Base-by-base conservation (phyloP, 2,113 vertebrate genomes). In the Aldabrachelys gigantea region DNA sequence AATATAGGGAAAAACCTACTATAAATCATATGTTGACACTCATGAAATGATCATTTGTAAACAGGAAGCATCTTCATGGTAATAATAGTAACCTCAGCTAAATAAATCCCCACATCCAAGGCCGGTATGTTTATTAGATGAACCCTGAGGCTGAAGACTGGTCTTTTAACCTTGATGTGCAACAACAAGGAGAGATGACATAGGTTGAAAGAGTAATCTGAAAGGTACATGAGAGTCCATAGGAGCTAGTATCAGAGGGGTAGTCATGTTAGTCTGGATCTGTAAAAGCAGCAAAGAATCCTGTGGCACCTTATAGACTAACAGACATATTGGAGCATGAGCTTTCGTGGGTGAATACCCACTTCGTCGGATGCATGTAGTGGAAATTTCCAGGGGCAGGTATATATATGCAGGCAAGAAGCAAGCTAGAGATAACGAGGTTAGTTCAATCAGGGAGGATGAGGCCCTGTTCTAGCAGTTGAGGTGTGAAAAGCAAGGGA, bases 161-260 rank as follows among this genome's bases (percentile, higher is more conserved):
- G 31, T 89, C 27, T 93, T 91, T 89, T 94, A 92, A 84, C 91
- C 87, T 85, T 95, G 59, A 94, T 86, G 89, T 93, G 91, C n/a
- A 87, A 21, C 35, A 79, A 41, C 19, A 38, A 89, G 84, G 21
- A 83, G 94, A 92, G 84, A 22, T 80, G 75, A 65, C 80, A 94
- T 89, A 0, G 13, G 11, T 47, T 90, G 41, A 94, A 88, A 82
- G 25, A 91, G 79, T 47, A 29, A 11, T 52, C 41, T 79, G 65
- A 89, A 88, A 38, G 16, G 4, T 65, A 11, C n/a, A 88, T 13
- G 59, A 91, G 88, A 91, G 83, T 79, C 89, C 72, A 25, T 29
- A 81, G 24, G 54, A 57, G 47, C 76, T 87, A 25, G 84, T 96
- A 83, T 44, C 44, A 44, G 44, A 44, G 44, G 44, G 44, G 44